Base-by-base conservation (phyloP, 2,113 vertebrate species). In the Maccullochella peelii region DNA sequence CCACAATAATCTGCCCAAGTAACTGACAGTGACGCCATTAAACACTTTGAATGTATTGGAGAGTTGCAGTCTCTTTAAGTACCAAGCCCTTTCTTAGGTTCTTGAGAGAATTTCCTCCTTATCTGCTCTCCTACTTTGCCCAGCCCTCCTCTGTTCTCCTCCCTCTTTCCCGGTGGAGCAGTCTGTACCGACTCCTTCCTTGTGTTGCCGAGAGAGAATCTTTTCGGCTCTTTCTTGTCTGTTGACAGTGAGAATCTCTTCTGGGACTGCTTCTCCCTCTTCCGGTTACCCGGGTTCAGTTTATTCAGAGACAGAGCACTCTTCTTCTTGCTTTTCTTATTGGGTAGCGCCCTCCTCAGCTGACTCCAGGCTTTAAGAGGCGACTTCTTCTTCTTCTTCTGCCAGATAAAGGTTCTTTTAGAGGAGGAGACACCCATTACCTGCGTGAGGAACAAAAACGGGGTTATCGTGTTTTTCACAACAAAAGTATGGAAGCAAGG, bases 361-460 rank as follows among this genome's bases (percentile, higher is more conserved):
- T 77, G 59, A 2, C 12, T 49, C 63, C 84, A 90, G 40, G 84
- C 70, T 50, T 55, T 84, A 5, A 91, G 0, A 25, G 77, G 73
- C 0, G 91, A 66, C 72, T 73, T 73, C 62, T 79, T 85, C 75
- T 91, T 83, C 73, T 91, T 90, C 83, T 77, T 91, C 2, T 79
- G 61, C 79, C 83, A 62, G 21, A 73, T 65, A 6, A 74, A 52
- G 16, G 6, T 18, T 25, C 0, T 78, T 33, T 83, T 89, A 0
- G 86, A 92, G 73, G 84, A 78, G 42, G 85, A 86, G 8, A 66
- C 77, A 2, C 89, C 93, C 94, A 93, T 95, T 0, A 73, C 27
- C 82, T 88, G 42, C 52, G 58, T 30, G 62, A 68, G 63, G 12
- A 58, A 6, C 42, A 36, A 20, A 18, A 33, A 33, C n/a, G n/a